Conservation (phyloP, 2,113 vertebrate genomes). For the Hemiprocne comata region DNA sequence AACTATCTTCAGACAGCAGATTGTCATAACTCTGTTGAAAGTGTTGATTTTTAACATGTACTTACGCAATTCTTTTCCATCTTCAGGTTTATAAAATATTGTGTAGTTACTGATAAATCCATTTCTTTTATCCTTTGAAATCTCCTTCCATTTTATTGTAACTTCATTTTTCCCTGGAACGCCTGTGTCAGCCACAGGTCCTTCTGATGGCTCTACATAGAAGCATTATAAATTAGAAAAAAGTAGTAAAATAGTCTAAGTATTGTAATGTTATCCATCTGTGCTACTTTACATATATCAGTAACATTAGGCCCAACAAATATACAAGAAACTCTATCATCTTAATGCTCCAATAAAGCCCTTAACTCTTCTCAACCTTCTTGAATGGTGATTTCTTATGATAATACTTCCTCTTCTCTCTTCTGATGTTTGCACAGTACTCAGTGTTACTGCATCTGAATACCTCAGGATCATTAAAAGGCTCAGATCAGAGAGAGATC, state of each 20-base stretch:
- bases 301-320: neutral
- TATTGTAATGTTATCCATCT: neutral
- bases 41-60: neutral
- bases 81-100: slow-evolving; percentile 72
- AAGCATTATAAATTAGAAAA: neutral
- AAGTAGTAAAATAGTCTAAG: neutral
- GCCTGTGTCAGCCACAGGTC: slow-evolving; percentile 47
- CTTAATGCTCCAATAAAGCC: neutral
- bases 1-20: neutral
- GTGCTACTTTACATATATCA: neutral
- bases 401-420: neutral
- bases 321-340: neutral
- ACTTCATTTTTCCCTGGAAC: slow-evolving; percentile 62
- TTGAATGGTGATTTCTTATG: neutral
- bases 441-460: neutral
- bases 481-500: neutral
- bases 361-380: neutral
- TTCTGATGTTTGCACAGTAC: neutral
- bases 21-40: neutral
- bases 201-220: slow-evolving; percentile 67
- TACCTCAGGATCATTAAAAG: neutral
- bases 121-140: slow-evolving; percentile 64
- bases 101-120: slow-evolving; percentile 79
- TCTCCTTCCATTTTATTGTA: slow-evolving; percentile 72
- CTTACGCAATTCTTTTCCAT: slow-evolving; percentile 72